Base-by-base conservation (phyloP, 2,113 vertebrate genomes). In the Podarcis cretensis region DNA sequence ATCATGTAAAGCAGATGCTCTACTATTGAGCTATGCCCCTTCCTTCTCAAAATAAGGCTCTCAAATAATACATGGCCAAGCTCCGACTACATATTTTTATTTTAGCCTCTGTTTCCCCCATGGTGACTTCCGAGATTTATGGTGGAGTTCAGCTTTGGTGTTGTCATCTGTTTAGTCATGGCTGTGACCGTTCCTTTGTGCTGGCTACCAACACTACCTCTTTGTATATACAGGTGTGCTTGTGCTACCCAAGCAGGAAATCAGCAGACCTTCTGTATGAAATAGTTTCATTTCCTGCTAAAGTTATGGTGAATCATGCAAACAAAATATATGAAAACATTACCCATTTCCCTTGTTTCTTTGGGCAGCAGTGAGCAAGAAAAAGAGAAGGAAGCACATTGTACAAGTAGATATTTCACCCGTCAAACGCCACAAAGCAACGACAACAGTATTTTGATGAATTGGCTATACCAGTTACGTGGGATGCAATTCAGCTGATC, bases 201-300 rank as follows among this genome's bases (percentile, higher is more conserved):
- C 63, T 74, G 37, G 27, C 63, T 74, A 32, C 4, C 40, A 78
- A 87, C 37, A 48, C 6, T 73, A 77, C 30, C 27, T 88, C 74
- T 89, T 84, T 79, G 48, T 69, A 78, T 66, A 83, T 88, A 77
- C 40, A 89, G 71, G 65, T 91, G 83, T 84, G 87, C 69, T 84
- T 89, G 35, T 5, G 27, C 80, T 90, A 84, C 82, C 68, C 9
- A 65, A 76, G n/a, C 71, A 68, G 90, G 87, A 84, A 89, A 86
- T 73, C 73, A 83, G 68, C 73, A 81, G 85, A 32, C 37, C 10
- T 89, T 87, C 75, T 7, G 74, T 81, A 18, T n/a, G 32, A 71
- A 35, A 77, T 81, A 54, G n/a, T 65, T 88, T 89, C 30, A 65
- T 87, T 89, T 89, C 79, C 27, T 88, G 12, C 57, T 63, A 12